Evolutionary conservation across 2,888 invertebrate genomes (phyloP).

Genomic region (Oxycera nigricornis): DNA sequence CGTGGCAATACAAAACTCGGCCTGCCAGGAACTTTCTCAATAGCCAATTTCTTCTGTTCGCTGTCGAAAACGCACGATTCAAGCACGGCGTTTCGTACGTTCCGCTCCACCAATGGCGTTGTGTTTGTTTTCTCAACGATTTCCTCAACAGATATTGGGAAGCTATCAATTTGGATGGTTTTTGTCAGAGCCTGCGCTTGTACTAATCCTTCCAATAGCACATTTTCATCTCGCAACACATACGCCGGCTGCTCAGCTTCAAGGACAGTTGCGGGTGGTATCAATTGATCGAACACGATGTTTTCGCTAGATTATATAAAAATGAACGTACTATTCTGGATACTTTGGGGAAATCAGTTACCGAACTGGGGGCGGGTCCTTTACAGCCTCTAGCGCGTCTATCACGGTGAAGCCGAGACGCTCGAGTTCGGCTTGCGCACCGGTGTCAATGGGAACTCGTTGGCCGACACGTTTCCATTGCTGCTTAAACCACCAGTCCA

Average conservation of each 20-base stretch:
- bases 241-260: conserved; percentile 52
- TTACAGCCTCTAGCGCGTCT: conserved; percentile 67
- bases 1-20: conserved; percentile 77
- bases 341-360: no score
- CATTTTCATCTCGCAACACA: conserved; percentile 68
- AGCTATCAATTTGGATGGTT: conserved; percentile 68
- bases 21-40: conserved; percentile 71
- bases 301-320: no score
- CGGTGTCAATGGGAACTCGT: conserved; percentile 66
- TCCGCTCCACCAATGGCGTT: no score
- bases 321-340: no score
- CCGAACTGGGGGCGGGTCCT: not conserved
- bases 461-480: conserved; percentile 76
- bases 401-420: conserved; percentile 68
- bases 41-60: conserved; percentile 78
- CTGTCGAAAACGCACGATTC: conserved; percentile 79
- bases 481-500: conserved; percentile 74
- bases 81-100: no score
- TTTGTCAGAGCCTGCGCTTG: conserved; percentile 86
- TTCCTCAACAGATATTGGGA: conserved; percentile 71
- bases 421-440: conserved; percentile 65
- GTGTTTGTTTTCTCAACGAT: conserved; percentile 66
- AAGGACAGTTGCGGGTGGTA: not conserved
- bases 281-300: not conserved
- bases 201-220: conserved; percentile 73